A percentile compares a stretch with the other conserved stretches of the same genome.
Conservation (phyloP, 1,140 invertebrate species). For the Carposina sasakii region DNA sequence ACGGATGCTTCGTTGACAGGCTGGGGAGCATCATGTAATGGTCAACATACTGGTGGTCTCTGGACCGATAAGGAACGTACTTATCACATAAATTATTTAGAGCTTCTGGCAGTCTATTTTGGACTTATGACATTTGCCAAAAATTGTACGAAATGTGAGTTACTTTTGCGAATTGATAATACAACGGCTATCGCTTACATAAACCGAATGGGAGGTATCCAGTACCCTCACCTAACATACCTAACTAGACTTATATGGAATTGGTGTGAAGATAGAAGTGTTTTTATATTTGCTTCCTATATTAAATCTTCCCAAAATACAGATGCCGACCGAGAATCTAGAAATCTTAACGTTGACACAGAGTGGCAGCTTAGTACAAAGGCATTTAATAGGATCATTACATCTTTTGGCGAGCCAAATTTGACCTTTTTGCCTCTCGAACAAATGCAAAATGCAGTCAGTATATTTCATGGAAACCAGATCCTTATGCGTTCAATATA, state of each 20-base stretch:
- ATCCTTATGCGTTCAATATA: conserved; percentile 10
- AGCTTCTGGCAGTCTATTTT: conserved; percentile 12
- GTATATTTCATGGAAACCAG: conserved; percentile 8
- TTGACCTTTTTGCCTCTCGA: conserved; percentile 14
- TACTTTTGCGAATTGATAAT: conserved; percentile 11
- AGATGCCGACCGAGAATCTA: conserved; percentile 12
- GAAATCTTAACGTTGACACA: conserved; percentile 7
- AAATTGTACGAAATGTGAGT: conserved; percentile 4
- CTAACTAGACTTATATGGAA: conserved; percentile 4
- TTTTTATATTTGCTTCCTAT: conserved; percentile 15
- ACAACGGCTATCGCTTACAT: conserved; percentile 13
- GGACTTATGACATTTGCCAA: conserved; percentile 9
- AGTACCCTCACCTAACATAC: conserved; percentile 6
- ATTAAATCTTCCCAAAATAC: conserved; percentile 7
- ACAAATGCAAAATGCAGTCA: conserved; percentile 10
- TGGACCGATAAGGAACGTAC: conserved; percentile 7
- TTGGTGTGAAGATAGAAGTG: conserved; percentile 1
- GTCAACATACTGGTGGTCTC: conserved; percentile 8
- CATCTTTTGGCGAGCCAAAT: conserved; percentile 1
- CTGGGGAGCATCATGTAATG: conserved; percentile 12
- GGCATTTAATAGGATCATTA: background rate
- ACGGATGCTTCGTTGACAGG: conserved; percentile 18
- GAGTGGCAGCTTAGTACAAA: conserved; percentile 8
- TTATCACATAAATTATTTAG: conserved; percentile 14
- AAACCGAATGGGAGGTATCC: conserved; percentile 13